Base-by-base conservation (phyloP, 2,113 vertebrate species). In the Plectropomus leopardus region DNA sequence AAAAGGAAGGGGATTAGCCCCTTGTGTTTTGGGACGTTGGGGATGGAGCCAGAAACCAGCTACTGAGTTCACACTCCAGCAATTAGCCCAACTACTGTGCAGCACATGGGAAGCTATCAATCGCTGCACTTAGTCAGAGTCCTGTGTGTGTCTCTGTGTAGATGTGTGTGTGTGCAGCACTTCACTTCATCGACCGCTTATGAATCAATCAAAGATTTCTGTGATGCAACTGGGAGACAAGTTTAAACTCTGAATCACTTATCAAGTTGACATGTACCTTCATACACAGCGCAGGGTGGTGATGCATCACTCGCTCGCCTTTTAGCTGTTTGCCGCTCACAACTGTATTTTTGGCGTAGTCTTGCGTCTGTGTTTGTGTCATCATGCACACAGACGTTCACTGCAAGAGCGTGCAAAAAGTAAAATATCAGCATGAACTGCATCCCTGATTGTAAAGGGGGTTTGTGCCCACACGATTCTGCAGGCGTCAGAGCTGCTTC, bases 231-330 rank as follows among this genome's bases (percentile, higher is more conserved):
- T 36, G 9, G 44, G 19, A 81, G 78, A 83, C 61, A 47, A 67
- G 60, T 82, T 77, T 66, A 70, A 86, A 80, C 61, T 84, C 42
- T 58, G 85, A 85, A 76, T 80, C 83, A 84, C 72, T 79, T 57
- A 77, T 87, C 68, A 77, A 53, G 61, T 30, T 75, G 68, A 76
- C 69, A 68, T 82, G 36, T 28, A 61, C 78, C 51, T 84, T 77
- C 68, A 76, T 68, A 24, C 54, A 40, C 64, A n/a, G 47, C 51
- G 32, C 58, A 23, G 45, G 44, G 61, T 72, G 72, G 23, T 30
- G 80, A 84, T 66, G 74, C 88, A 79, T 83, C 74, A 48, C 24
- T 59, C 23, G 10, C 48, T 70, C 1, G 0, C 21, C 63, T 45
- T 32, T 55, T 34, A 63, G 54, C 47, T 45, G 53, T 42, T 66